Evolutionary conservation across 1,140 invertebrate genomes (phyloP).

Genomic region (Cydia pomonella): DNA sequence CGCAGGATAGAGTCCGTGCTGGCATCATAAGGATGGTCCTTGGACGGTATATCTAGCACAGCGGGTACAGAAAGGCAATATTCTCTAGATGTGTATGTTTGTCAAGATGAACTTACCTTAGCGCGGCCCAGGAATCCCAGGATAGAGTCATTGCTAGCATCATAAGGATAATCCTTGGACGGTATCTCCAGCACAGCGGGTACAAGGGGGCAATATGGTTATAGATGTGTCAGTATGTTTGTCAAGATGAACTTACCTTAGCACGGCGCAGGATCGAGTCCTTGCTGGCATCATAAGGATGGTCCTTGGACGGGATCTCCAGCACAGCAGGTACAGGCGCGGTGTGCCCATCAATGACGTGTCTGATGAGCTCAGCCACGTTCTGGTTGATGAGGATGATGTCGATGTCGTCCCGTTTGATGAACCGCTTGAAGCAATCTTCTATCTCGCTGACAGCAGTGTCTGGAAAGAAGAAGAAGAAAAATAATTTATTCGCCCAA

Average conservation of each 20-base stretch:
- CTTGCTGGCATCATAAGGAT: slow-evolving; percentile 99
- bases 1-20: slow-evolving; percentile 98
- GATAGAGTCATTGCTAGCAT: slow-evolving; percentile 98
- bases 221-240: not conserved
- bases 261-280: slow-evolving; percentile 98
- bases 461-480: slow-evolving; percentile 87
- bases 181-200: slow-evolving; percentile 99
- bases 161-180: slow-evolving; percentile 99
- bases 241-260: slow-evolving; percentile 79
- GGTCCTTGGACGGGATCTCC: slow-evolving; percentile 99
- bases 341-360: slow-evolving; percentile 96
- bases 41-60: slow-evolving; percentile 99
- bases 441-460: slow-evolving; percentile 98
- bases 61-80: slow-evolving; percentile 96
- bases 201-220: slow-evolving; percentile 89
- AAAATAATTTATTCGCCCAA: not conserved
- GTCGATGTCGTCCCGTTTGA: slow-evolving; percentile 98
- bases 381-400: slow-evolving; percentile 99
- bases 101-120: slow-evolving; percentile 82
- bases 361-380: slow-evolving; percentile 98
- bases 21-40: slow-evolving; percentile 99
- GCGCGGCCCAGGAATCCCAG: slow-evolving; percentile 94
- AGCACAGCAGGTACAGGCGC: slow-evolving; percentile 97
- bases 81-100: slow-evolving; percentile 72
- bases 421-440: slow-evolving; percentile 97